Conservation (phyloP, 2,888 invertebrate species). For the Hypomecis atomaria region DNA sequence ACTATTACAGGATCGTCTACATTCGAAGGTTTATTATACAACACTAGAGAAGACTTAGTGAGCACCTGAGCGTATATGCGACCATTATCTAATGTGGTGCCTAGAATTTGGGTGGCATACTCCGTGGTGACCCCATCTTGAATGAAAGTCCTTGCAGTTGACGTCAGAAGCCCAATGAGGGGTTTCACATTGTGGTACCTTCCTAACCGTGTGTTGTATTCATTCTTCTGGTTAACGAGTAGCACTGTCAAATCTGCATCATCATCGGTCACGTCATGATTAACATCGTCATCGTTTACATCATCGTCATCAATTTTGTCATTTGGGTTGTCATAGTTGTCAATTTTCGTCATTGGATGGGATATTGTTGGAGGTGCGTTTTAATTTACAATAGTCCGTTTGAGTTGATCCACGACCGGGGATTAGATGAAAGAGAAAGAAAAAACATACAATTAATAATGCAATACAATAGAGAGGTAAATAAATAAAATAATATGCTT, state of each 20-base stretch:
- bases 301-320: constrained; percentile 51
- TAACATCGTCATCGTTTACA: constrained; percentile 24
- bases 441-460: constrained; percentile 84
- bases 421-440: constrained; percentile 85
- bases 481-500: constrained; percentile 64
- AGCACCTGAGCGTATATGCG: constrained; percentile 93
- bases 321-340: constrained; percentile 36
- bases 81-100: constrained; percentile 94
- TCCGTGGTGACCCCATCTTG: constrained; percentile 96
- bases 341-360: constrained; percentile 60
- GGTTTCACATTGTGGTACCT: constrained; percentile 89
- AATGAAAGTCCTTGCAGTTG: constrained; percentile 95
- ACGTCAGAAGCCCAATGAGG: constrained; percentile 92
- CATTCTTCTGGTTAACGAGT: constrained; percentile 87
- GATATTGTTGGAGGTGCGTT: constrained; percentile 76
- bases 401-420: constrained; percentile 80
- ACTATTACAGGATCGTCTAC: constrained; percentile 72
- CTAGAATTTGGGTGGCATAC: constrained; percentile 94
- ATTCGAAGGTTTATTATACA: constrained; percentile 88
- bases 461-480: constrained; percentile 66
- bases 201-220: constrained; percentile 84
- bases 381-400: constrained; percentile 79
- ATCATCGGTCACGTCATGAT: constrained; percentile 19
- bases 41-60: constrained; percentile 93
- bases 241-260: constrained; percentile 91